phyloP scores from a whole-genome alignment of 2,797 vertebrate species.

The Ceryle rudis region DNA sequence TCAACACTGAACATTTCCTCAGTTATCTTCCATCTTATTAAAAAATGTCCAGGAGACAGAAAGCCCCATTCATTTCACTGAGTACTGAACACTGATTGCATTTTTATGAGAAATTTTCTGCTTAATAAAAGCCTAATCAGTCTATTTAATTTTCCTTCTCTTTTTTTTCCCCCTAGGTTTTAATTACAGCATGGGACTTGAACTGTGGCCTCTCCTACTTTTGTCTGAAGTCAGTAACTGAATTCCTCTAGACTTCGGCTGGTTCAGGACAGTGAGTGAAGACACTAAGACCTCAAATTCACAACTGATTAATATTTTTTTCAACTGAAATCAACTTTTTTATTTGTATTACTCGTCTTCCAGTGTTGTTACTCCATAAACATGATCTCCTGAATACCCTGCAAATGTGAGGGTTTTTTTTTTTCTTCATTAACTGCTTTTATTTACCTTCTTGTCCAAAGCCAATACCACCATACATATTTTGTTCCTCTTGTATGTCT shows the following conservation, averaged over 20 bases:
- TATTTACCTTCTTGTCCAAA: background rate
- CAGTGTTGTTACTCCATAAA: background rate
- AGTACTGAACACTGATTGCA: slow-evolving; percentile 6
- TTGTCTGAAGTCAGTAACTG: background rate
- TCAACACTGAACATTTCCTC: slow-evolving; percentile 28
- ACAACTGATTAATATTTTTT: background rate
- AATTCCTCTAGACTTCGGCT: background rate
- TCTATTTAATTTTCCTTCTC: background rate
- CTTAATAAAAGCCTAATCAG: slow-evolving; percentile 28
- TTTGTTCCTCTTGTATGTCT: background rate
- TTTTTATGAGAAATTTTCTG: slow-evolving; percentile 29
- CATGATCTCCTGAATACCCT: background rate
- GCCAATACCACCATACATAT: background rate
- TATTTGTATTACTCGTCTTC: background rate
- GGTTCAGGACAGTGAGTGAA: background rate
- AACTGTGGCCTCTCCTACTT: background rate
- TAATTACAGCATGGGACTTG: slow-evolving; percentile 12
- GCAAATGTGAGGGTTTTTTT: background rate
- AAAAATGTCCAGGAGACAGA: slow-evolving; percentile 27
- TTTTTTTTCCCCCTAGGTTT: background rate
- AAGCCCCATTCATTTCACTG: slow-evolving; percentile 25
- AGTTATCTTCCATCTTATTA: slow-evolving; percentile 45
- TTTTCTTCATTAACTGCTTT: background rate
- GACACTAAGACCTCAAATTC: background rate
- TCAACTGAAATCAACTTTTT: background rate